phyloP scores from a whole-genome alignment of 2,888 invertebrate genomes.

The Dryocosmus kuriphilus region DNA sequence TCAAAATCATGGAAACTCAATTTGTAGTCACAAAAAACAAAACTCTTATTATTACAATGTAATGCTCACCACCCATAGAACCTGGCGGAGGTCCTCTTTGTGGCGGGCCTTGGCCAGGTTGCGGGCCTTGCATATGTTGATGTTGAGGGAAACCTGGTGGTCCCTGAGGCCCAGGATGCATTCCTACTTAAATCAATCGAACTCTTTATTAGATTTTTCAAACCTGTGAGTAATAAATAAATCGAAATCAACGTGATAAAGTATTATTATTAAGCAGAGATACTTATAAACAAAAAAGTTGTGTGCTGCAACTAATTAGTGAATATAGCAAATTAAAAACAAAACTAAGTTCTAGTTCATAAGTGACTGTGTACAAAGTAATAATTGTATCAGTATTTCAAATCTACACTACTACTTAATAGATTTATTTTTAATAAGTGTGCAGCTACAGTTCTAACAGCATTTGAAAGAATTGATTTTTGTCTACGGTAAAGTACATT shows the following conservation, averaged over 20 bases:
- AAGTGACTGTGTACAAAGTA: neutral
- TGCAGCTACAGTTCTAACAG: neutral
- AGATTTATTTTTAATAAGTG: no score
- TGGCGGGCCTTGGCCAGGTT: slow-evolving; percentile 84
- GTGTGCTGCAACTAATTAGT: no score
- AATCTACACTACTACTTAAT: no score
- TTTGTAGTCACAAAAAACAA: neutral
- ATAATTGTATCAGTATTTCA: neutral
- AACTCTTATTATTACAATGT: neutral
- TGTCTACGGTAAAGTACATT: no score
- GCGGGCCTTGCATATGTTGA: slow-evolving; percentile 82
- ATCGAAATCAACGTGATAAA: neutral
- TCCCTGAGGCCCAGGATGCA: slow-evolving; percentile 83
- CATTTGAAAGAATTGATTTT: neutral
- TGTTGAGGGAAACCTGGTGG: slow-evolving; percentile 80
- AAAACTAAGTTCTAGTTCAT: neutral
- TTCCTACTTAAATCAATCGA: slow-evolving; percentile 71
- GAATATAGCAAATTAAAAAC: neutral
- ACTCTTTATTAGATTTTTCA: slow-evolving; percentile 53
- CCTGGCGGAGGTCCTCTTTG: slow-evolving; percentile 82
- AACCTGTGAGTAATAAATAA: neutral
- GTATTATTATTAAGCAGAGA: neutral
- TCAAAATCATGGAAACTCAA: slow-evolving; percentile 61
- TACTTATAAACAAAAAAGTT: neutral
- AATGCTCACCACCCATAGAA: slow-evolving; percentile 73